Base-by-base conservation (phyloP, 2,797 vertebrate species). In the Heterohyrax brucei region DNA sequence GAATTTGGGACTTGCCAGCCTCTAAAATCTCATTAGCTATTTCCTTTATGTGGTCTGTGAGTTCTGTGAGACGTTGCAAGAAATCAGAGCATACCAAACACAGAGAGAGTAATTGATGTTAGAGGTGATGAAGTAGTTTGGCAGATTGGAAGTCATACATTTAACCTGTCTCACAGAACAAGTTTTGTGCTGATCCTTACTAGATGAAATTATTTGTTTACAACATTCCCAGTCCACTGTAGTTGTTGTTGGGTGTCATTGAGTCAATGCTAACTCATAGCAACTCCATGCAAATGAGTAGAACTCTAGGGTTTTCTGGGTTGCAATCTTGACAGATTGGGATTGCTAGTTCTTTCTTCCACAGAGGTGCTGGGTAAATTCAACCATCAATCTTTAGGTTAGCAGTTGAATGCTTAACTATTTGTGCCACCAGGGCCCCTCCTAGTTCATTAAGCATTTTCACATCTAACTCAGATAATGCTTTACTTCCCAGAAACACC, bases 381-480 rank as follows among this genome's bases (percentile, higher is more conserved):
- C n/a, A 70, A 70, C 30, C 68, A 70, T 16, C n/a, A 70, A 33
- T 18, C 14, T 70, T 26, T 70, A 18, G 68, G 68, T 19, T 33
- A 70, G 68, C 10, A 70, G 30, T 4, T 9, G 7, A 70, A 16
- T 16, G n/a, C 5, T 33, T 33, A 70, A 33, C 14, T 16, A 33
- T 70, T 33, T 33, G 26, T 33, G n/a, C 13, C 30, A 70, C n/a
- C 16, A 70, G 68, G 68, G 16, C 68, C 19, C n/a, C 30, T 70
- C 44, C 84, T 77, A 59, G 30, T 83, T 48, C 48, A 56, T 28
- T 59, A 76, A 79, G 26, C 50, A 79, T 93, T 46, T 56, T 93
- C 33, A 94, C 68, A 78, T 5, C 24, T 81, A 93, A 86, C 13
- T 91, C 82, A 90, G 21, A 84, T 66, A 76, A 86, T 64, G 24